Base-by-base conservation (phyloP, 1,140 invertebrate genomes). In the Ganaspis sp. region DNA sequence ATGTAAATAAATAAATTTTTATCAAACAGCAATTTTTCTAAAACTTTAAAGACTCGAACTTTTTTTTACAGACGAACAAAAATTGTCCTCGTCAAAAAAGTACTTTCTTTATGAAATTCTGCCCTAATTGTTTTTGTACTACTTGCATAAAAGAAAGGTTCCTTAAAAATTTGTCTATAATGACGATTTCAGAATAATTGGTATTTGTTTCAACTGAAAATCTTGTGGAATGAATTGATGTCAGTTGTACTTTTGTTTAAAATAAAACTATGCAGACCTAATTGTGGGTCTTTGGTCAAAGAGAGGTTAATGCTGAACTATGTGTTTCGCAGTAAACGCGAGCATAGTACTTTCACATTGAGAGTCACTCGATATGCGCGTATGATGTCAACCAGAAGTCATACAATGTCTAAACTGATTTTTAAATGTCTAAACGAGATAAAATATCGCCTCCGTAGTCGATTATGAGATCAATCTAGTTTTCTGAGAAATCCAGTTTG, bases 291-390 rank as follows among this genome's bases (percentile, higher is more conserved):
- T 83, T 85, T 84, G 81, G 69, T 75, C 84, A 83, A 87, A 87
- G 80, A 82, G 81, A 64, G 84, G 84, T 88, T 85, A 87, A 87
- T 85, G 70, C 81, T 77, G 78, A 86, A 79, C 79, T 79, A 84
- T 83, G 84, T 79, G 75, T 85, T n/a, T 86, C 85, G 83, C 73
- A 54, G 71, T 85, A 86, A 86, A 82, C 77, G 69, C 53, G 54
- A 76, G 40, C 53, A 73, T 26, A 53, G 72, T 77, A 84, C 78
- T 83, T 85, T 86, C 83, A 78, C 84, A 58, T 81, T 79, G 72
- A 75, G 45, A 64, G 42, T 34, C 19, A 29, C 29, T 42, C 38
- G 34, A 26, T 42, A n/a, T 69, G 42, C 9, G 21, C 23, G 12
- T 40, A 73, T 64, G 26, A 64, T 64, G 58, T 64, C 58, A 64